Evolutionary conservation across 2,113 vertebrate genomes (phyloP).

Genomic region (Microcebus tavaratra): DNA sequence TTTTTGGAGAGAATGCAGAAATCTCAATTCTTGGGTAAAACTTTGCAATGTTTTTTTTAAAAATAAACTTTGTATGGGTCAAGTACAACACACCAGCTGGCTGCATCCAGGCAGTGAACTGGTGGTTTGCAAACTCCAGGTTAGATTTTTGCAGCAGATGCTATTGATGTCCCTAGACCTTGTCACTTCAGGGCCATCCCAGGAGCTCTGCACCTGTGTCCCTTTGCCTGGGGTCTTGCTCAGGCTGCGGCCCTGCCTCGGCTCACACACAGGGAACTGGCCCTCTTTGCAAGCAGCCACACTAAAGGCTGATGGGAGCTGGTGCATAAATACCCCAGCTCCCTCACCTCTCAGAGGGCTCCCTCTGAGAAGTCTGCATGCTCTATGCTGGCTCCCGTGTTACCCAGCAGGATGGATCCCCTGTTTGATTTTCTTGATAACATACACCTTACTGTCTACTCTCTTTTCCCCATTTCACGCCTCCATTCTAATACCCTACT

Average conservation of each 20-base stretch:
- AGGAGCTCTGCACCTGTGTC: background rate
- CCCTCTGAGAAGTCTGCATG: fast-evolving
- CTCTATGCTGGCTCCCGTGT: fast-evolving
- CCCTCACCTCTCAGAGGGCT: fast-evolving
- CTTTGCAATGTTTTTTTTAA: background rate
- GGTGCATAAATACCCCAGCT: background rate
- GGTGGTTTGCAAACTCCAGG: background rate
- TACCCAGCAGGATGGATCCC: background rate
- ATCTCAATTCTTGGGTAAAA: background rate
- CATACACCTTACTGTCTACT: background rate
- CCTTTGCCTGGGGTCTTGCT: background rate
- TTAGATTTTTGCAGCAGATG: background rate
- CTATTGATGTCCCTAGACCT: fast-evolving
- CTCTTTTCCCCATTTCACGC: background rate
- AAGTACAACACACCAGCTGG: background rate
- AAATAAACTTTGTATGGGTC: background rate
- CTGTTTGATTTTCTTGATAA: fast-evolving
- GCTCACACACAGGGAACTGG: background rate
- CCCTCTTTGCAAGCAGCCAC: background rate
- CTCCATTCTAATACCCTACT: background rate
- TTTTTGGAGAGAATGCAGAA: background rate
- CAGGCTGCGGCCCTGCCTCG: fast-evolving
- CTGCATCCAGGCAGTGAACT: no score
- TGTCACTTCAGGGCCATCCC: background rate
- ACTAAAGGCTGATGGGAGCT: background rate